Percentiles rank a stretch among this genome's conserved stretches.
Conservation (phyloP, 2,113 vertebrate genomes). For the Cervus canadensis region DNA sequence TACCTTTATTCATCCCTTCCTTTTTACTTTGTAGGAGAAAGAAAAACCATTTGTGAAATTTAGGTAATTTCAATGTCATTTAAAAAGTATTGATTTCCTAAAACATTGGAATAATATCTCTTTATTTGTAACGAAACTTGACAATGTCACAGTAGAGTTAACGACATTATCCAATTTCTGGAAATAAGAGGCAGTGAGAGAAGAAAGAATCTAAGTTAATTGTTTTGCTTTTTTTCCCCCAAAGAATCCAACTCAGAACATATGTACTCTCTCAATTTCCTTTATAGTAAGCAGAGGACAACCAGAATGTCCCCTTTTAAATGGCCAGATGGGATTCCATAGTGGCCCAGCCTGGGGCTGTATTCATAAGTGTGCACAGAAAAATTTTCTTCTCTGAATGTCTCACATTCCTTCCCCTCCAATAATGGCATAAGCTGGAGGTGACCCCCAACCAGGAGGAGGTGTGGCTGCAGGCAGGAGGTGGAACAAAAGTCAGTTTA, state of each 20-base stretch:
- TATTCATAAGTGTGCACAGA: background rate
- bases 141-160: background rate
- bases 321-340: background rate
- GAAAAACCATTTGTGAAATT: conserved; percentile 4
- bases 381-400: background rate
- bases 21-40: background rate
- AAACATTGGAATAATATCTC: background rate
- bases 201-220: background rate
- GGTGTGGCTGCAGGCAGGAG: background rate
- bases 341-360: background rate
- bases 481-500: background rate
- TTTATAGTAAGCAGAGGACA: background rate
- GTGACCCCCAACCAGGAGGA: background rate
- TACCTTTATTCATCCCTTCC: background rate
- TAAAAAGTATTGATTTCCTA: background rate
- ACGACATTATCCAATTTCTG: background rate
- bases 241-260: background rate
- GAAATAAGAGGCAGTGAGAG: background rate
- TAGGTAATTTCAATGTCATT: background rate
- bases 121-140: background rate
- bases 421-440: background rate
- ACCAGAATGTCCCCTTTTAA: background rate
- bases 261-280: background rate
- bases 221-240: background rate
- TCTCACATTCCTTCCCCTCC: background rate